These are phyloP conservation scores for Brachionus manjavacas DNA, from an alignment of 1,140 invertebrate genomes.

Conservation along the genomic window DNA sequence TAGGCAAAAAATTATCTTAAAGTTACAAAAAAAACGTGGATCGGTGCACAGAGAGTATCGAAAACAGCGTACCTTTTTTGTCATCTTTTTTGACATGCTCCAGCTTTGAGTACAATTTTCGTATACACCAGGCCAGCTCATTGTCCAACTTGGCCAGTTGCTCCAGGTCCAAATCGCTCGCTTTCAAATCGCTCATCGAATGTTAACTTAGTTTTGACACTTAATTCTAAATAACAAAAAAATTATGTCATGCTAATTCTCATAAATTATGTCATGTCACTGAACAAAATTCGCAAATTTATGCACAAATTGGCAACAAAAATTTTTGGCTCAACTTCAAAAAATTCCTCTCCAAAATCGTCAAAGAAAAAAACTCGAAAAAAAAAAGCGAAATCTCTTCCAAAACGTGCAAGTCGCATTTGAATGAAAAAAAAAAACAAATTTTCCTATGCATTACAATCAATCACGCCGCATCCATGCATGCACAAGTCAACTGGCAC, in stretches of 20 bases:
- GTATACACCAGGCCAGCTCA: slow-evolving; percentile 2
- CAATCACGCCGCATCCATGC: not conserved
- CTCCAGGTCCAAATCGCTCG: slow-evolving; percentile 9
- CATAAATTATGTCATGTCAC: slow-evolving; percentile 31
- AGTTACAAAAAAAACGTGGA: not conserved
- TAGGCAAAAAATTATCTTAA: not conserved
- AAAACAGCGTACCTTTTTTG: slow-evolving; percentile 8
- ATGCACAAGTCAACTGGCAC: not conserved
- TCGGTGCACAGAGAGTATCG: not conserved
- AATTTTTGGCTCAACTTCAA: slow-evolving; percentile 33
- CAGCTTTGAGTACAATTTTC: slow-evolving; percentile 2
- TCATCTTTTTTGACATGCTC: slow-evolving; percentile 5
- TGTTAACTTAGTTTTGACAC: not conserved
- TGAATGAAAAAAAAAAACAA: not conserved
- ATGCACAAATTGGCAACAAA: too few relatives aligned
- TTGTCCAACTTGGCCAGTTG: slow-evolving; percentile 22
- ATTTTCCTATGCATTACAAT: not conserved
- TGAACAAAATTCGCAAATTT: too few relatives aligned
- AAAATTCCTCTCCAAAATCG: not conserved
- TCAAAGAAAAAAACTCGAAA: not conserved
- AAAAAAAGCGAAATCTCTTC: not conserved
- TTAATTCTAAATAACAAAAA: not conserved
- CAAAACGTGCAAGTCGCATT: slow-evolving; percentile 3
- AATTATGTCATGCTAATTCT: not conserved
- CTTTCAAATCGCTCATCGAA: not conserved